phyloP scores from a whole-genome alignment of 2,113 vertebrate species.

The Calonectris borealis region DNA sequence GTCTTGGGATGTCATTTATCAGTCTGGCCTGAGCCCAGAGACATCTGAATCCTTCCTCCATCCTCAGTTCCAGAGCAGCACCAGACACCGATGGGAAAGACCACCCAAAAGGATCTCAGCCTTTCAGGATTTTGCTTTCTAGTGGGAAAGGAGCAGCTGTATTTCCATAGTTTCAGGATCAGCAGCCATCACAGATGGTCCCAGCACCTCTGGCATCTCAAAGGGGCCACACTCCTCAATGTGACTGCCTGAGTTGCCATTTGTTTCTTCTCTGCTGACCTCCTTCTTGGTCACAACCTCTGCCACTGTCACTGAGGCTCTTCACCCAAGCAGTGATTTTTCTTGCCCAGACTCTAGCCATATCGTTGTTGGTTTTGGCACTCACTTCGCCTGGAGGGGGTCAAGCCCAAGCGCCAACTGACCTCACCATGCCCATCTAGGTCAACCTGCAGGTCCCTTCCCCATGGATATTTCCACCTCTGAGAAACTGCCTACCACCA shows the following conservation, averaged over 20 bases:
- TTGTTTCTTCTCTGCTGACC: neutral
- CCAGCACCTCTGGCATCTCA: fast-evolving
- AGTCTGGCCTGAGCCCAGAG: neutral
- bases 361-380: neutral
- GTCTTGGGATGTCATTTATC: neutral
- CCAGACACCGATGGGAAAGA: neutral
- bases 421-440: neutral
- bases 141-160: neutral
- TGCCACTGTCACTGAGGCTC: neutral
- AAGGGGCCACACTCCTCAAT: neutral
- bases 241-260: neutral
- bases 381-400: neutral
- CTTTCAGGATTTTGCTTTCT: neutral
- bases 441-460: neutral
- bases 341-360: neutral
- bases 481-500: neutral
- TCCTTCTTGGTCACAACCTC: neutral
- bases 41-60: neutral
- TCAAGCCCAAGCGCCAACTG: neutral
- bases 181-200: neutral
- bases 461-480: neutral
- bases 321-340: neutral
- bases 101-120: neutral
- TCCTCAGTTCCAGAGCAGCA: neutral
- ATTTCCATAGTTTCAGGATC: neutral